Evolutionary conservation across 2,113 vertebrate species (phyloP).

Genomic region (Apteryx owenii): DNA sequence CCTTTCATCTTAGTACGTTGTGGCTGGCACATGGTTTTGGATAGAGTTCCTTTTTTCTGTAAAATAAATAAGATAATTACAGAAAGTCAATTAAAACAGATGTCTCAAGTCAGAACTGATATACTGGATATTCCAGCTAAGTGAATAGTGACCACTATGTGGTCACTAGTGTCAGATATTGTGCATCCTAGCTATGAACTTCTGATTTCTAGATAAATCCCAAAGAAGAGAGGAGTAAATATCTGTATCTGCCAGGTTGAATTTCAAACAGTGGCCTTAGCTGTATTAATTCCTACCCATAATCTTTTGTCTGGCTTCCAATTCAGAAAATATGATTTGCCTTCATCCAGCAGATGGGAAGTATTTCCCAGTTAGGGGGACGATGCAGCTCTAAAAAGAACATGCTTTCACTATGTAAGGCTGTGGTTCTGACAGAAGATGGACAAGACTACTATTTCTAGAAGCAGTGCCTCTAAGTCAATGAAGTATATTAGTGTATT

Average conservation of each 20-base stretch:
- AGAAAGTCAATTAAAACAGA: not conserved
- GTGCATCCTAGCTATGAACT: not conserved
- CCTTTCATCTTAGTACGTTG: not conserved
- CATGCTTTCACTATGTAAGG: rapidly evolving
- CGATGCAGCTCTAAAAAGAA: not conserved
- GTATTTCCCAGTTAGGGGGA: not conserved
- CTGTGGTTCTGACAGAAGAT: not conserved
- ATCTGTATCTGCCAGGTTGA: not conserved
- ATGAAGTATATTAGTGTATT: not conserved
- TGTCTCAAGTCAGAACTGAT: not conserved
- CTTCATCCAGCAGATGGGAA: not conserved
- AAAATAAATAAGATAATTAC: not conserved
- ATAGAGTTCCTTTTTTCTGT: not conserved
- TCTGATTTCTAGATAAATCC: not conserved
- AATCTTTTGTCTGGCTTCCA: not conserved
- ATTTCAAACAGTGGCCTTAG: not conserved
- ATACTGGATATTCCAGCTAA: not conserved
- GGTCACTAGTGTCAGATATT: not conserved
- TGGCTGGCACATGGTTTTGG: not conserved
- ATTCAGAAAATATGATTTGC: not conserved
- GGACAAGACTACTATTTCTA: not conserved
- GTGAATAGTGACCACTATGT: not conserved
- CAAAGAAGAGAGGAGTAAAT: not conserved
- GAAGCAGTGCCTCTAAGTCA: not conserved
- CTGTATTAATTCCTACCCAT: not conserved